Base-by-base conservation (phyloP, 1,140 invertebrate species). In the Lycorma delicatula region DNA sequence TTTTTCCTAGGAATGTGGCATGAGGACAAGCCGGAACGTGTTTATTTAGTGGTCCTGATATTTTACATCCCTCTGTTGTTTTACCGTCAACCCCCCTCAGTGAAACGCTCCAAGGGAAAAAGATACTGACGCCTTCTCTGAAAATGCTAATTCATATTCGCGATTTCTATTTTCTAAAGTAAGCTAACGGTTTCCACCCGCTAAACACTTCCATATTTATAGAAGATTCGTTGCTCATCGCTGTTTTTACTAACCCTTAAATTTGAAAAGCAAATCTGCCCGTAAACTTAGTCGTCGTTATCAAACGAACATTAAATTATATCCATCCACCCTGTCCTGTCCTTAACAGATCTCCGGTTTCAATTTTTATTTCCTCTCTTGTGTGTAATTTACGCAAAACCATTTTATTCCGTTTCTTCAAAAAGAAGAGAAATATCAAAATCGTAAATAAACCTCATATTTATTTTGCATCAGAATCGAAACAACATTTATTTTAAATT, bases 191-290 rank as follows among this genome's bases (percentile, higher is more conserved):
- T n/a, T n/a, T n/a, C n/a, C n/a, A n/a, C n/a, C n/a, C n/a, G n/a
- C n/a, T n/a, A n/a, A 12, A 16, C 41, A 16, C 16, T 44, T 44
- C 11, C 41, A 5, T 20, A 3, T 13, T 22, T 22, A 44, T 22
- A 16, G 16, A 44, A 44, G 41, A 18, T 18, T 18, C 36, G 36
- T 20, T 34, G n/a, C 31, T 5, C 20, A 5, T 12, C 41, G 41
- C 41, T 16, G 18, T 44, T 44, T 44, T 44, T 22, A 16, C 41
- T 22, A 22, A 16, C 18, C 41, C 16, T 44, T 16, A 44, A 44
- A 44, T 44, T 44, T 44, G 41, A 44, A 44, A 44, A 12, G 41
- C 41, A 44, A 44, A 44, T 44, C 41, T 44, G 16, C 23, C 41
- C 16, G 23, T 20, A 44, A 44, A 44, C 41, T 6, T 22, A 22